Evolutionary conservation across 1,140 invertebrate genomes (phyloP), one percentile per base, ranked within the genome.

Genomic region (Samia ricini): DNA sequence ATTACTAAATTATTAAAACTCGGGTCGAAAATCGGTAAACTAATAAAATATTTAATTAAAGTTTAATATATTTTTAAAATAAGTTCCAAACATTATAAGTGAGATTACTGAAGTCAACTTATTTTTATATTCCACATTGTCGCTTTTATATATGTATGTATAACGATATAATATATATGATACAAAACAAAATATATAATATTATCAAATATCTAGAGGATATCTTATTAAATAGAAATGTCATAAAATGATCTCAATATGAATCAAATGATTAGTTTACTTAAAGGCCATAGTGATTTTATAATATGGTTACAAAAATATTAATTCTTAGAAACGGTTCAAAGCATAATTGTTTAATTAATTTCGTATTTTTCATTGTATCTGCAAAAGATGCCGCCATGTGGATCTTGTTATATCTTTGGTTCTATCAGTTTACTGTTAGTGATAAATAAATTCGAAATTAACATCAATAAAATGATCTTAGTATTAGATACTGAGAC

Each of bases 71-170:
- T 56, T 8, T n/a, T 21, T 22, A 21, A 23, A 15, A 15, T 22
- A 26, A 56, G 54, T 24, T 75, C 68, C 57, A 69, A 63, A 62
- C 55, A 60, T 64, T 69, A 62, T 70, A 70, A 70, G 71, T 72
- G 70, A 72, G 70, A 72, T 75, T 72, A 72, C 70, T 69, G 65
- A 36, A 58, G 23, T 12, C 55, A 21, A 55, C 10, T 58, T 58
- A 58, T 58, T 60, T 52, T 60, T 60, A 21, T 50, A 50, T 51
- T 51, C 19, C 50, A 29, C 26, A 5, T 5, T 29, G 26, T 29
- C 26, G 10, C 10, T 29, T 29, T 29, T 29, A n/a, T n/a, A n/a
- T 55, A 26, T 54, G 22, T 26, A 24, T 15, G n/a, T 18, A 7
- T 2, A 19, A 56, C 6, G 22, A 29, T 22, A 52, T 29, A 33